Evolutionary conservation across 2,113 vertebrate genomes (phyloP).

Genomic region (Pseudorasbora parva): DNA sequence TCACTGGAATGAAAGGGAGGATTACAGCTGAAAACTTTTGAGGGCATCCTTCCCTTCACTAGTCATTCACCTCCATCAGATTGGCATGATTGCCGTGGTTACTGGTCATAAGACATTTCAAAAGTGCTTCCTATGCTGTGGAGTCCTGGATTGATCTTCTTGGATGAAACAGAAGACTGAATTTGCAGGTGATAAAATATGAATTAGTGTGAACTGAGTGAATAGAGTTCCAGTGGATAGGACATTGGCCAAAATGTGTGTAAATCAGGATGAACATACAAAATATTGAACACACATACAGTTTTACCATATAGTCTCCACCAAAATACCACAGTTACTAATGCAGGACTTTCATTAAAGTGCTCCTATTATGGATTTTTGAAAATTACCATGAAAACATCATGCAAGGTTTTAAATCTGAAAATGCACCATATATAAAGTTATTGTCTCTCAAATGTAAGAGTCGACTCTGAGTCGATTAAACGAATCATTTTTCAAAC

Average conservation of each 20-base stretch:
- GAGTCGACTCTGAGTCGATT: too few species aligned
- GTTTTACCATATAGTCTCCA: not conserved
- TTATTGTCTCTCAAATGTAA: too few species aligned
- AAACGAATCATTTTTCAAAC: too few species aligned
- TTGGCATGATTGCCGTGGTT: not conserved
- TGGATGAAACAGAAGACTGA: constrained; percentile 15
- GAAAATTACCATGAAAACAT: too few species aligned
- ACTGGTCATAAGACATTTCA: constrained; percentile 3
- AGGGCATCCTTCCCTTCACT: not conserved
- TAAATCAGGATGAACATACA: not conserved
- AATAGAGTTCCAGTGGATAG: not conserved
- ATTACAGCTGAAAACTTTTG: constrained; percentile 13
- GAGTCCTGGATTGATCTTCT: not conserved
- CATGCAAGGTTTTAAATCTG: too few species aligned
- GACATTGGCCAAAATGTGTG: not conserved
- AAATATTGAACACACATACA: not conserved
- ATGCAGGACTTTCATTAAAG: not conserved
- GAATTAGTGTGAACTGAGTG: not conserved
- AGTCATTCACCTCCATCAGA: constrained; percentile 20
- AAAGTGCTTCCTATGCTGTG: not conserved
- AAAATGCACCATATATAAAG: too few species aligned
- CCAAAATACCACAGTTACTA: not conserved
- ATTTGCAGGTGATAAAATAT: constrained; percentile 9
- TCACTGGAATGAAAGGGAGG: constrained; percentile 8
- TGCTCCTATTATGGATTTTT: too few species aligned